phyloP scores from a whole-genome alignment of 1,140 invertebrate species.

The Ganaspis sp. region DNA sequence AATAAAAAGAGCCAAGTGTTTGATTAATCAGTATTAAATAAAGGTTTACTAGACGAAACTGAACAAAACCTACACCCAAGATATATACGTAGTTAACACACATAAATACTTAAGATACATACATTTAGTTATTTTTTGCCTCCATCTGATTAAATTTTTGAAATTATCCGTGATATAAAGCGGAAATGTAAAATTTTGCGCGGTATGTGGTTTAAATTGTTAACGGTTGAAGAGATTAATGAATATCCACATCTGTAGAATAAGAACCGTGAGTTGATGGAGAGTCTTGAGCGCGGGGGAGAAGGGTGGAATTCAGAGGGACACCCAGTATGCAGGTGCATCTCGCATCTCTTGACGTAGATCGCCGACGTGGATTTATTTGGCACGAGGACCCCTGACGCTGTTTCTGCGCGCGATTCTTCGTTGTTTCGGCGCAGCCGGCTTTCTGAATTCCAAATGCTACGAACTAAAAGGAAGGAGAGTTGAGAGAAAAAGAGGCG shows the following conservation, averaged over 20 bases:
- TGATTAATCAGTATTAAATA: no score
- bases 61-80: no score
- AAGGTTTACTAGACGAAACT: no score
- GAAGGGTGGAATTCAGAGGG: constrained; percentile 4
- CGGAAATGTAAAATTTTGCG: background rate
- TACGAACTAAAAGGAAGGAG: background rate
- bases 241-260: background rate
- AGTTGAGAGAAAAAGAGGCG: constrained; percentile 6
- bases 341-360: constrained; percentile 40
- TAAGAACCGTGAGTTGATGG: background rate
- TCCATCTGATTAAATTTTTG: no score
- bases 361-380: constrained; percentile 58
- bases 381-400: constrained; percentile 48
- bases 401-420: constrained; percentile 47
- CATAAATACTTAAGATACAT: no score
- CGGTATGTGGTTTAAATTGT: background rate
- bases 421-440: constrained; percentile 39
- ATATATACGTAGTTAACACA: no score
- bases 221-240: background rate
- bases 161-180: no score
- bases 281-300: background rate
- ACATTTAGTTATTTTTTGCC: no score
- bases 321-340: constrained; percentile 29
- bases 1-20: no score
- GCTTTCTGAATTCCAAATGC: constrained; percentile 50